Evolutionary conservation across 1,140 invertebrate genomes (phyloP), one percentile per base, ranked within the genome.

Genomic region (Dryas iulia): DNA sequence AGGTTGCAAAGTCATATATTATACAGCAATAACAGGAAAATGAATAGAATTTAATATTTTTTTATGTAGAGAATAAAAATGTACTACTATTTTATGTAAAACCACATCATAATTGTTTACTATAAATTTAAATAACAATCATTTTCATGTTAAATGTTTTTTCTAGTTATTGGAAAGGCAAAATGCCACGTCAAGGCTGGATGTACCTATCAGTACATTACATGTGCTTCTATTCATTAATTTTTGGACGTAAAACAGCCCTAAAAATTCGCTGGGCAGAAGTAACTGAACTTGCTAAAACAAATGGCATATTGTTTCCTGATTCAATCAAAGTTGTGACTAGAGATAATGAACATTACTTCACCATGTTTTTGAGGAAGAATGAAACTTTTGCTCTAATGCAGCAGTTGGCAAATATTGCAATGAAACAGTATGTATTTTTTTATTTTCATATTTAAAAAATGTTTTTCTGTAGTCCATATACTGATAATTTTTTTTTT

Each of bases 121-220:
- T n/a, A n/a, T n/a, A n/a, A n/a, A n/a, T n/a, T n/a, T n/a, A n/a
- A 21, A 11, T 21, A 47, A 47, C 0, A 47, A n/a, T n/a, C 18
- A 47, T 14, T 14, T 18, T 47, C 18, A 25, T 25, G 54, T 54
- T 8, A 31, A 33, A 33, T 7, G 30, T 30, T 18, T 26, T 25
- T 84, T 80, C 54, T 84, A 98, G 98, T 84, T 98, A 98, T 84
- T 98, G 97, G 95, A 98, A 98, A 92, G 96, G 96, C 24, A 96
- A 95, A 86, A 92, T 99, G 69, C 98, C 98, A 3, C 93, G 96
- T 39, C 98, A 99, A 93, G 98, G 98, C 35, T 98, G 98, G 96
- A 92, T 99, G 77, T 99, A 99, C 87, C 94, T 99, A 12, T 98
- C 98, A 57, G 95, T 99, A 53, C 98, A 98, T 84, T 97, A 99